A percentile compares a stretch with the other conserved stretches of the same genome.
These are phyloP conservation scores for Rhimphoctona megacephalus DNA, from an alignment of 2,888 invertebrate genomes.

Conservation along the genomic window DNA sequence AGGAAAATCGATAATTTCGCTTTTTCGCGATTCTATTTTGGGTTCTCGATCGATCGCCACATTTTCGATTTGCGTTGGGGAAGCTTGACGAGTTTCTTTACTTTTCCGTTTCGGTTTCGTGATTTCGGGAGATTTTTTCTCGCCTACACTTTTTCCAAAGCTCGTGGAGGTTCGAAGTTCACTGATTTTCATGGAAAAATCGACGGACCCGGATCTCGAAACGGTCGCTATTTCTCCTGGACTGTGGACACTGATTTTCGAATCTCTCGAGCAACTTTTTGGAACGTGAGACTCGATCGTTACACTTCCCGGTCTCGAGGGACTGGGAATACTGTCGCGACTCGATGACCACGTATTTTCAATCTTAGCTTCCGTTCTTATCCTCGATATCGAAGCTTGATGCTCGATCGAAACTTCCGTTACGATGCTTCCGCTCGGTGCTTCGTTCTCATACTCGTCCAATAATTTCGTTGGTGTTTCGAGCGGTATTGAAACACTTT, in stretches of 20 bases:
- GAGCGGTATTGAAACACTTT: conserved; percentile 81
- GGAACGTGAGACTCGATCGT: conserved; percentile 77
- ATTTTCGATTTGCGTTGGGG: conserved; percentile 63
- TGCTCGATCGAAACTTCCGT: conserved; percentile 83
- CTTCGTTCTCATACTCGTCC: conserved; percentile 80
- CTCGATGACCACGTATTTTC: conserved; percentile 71
- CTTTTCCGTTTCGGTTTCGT: conserved; percentile 79
- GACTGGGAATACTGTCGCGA: conserved; percentile 70
- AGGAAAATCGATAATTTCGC: not conserved
- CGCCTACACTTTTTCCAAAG: conserved; percentile 75
- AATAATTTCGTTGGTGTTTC: conserved; percentile 81
- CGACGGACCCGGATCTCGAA: conserved; percentile 54
- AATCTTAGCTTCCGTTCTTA: conserved; percentile 75
- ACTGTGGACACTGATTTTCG: conserved; percentile 2
- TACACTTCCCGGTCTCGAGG: conserved; percentile 74
- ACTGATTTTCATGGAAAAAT: conserved; percentile 3
- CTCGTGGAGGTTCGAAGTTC: conserved; percentile 65
- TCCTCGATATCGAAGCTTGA: conserved; percentile 70
- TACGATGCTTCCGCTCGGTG: conserved; percentile 76
- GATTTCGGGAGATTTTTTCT: conserved; percentile 76
- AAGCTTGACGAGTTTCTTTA: conserved; percentile 72
- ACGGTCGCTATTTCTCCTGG: conserved; percentile 20
- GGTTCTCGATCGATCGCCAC: not conserved
- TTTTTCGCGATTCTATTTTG: not conserved
- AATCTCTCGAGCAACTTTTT: conserved; percentile 45